A percentile compares a stretch with the other conserved stretches of the same genome.
Evolutionary conservation across 2,888 invertebrate genomes (phyloP).

Genomic region (Pristionchus arcanus): DNA sequence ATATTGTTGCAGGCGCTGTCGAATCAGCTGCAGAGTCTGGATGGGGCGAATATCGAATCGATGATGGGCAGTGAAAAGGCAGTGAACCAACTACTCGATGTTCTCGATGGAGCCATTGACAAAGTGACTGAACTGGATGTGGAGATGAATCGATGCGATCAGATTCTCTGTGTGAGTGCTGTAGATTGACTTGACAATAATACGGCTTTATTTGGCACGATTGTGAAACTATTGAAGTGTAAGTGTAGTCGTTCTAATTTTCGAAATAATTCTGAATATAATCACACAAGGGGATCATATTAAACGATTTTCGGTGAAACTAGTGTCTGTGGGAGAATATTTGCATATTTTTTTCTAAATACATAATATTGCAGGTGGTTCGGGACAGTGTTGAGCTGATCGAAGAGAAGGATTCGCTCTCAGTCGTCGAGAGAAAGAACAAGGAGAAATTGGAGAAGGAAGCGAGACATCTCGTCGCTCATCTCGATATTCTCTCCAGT

Average conservation of each 20-base stretch:
- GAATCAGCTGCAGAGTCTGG: conserved; percentile 71
- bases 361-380: conserved; percentile 86
- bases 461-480: conserved; percentile 64
- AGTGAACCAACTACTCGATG: conserved; percentile 81
- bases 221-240: no score
- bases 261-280: no score
- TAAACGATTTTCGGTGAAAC: no score
- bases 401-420: conserved; percentile 91
- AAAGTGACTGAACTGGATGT: conserved; percentile 83
- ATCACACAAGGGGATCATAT: not conserved
- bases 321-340: not conserved
- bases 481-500: conserved; percentile 71
- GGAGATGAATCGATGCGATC: conserved; percentile 88
- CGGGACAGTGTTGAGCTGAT: conserved; percentile 92
- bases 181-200: no score
- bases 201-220: no score
- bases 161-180: conserved; percentile 81
- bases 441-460: conserved; percentile 89
- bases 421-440: conserved; percentile 90
- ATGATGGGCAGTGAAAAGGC: conserved; percentile 91
- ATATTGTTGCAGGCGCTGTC: conserved; percentile 63
- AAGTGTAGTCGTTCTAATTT: not conserved
- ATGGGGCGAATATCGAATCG: conserved; percentile 90
- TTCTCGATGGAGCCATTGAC: conserved; percentile 67
- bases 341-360: not conserved